Evolutionary conservation across 2,113 vertebrate genomes (phyloP).

Genomic region (Xenus cinereus): DNA sequence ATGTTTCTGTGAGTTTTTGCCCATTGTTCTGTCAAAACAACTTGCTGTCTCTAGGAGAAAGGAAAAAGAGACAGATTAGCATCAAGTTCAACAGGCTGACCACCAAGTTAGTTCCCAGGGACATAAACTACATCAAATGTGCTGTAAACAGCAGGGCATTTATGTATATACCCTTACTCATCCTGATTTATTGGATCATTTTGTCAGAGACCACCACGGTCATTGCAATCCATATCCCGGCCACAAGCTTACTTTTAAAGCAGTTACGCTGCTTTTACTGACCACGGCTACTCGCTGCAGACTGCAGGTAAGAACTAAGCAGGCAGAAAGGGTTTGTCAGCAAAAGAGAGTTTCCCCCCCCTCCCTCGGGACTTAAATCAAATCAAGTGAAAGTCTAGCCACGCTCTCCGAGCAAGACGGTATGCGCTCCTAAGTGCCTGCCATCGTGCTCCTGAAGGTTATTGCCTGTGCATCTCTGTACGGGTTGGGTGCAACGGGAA

Average conservation of each 20-base stretch:
- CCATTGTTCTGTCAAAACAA: conserved; percentile 82
- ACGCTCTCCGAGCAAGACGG: neutral
- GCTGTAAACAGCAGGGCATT: neutral
- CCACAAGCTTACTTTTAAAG: neutral
- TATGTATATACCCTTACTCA: neutral
- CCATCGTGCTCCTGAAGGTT: neutral
- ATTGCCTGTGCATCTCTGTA: neutral
- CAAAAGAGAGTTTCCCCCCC: neutral
- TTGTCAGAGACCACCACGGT: neutral
- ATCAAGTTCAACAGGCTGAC: neutral
- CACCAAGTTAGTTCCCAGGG: neutral
- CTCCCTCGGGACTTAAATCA: neutral
- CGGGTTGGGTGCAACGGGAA: neutral
- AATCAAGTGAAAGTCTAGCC: neutral
- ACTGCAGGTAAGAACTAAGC: neutral
- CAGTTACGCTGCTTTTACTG: neutral
- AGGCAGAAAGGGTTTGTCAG: neutral
- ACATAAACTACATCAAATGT: neutral
- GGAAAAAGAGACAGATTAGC: neutral
- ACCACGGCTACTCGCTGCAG: neutral
- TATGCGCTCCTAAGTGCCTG: neutral
- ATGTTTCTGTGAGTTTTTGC: conserved; percentile 73
- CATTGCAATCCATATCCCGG: neutral
- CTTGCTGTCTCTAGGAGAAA: conserved; percentile 80
- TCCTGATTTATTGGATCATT: neutral